phyloP scores from a whole-genome alignment of 2,113 vertebrate genomes.

The Conger conger region DNA sequence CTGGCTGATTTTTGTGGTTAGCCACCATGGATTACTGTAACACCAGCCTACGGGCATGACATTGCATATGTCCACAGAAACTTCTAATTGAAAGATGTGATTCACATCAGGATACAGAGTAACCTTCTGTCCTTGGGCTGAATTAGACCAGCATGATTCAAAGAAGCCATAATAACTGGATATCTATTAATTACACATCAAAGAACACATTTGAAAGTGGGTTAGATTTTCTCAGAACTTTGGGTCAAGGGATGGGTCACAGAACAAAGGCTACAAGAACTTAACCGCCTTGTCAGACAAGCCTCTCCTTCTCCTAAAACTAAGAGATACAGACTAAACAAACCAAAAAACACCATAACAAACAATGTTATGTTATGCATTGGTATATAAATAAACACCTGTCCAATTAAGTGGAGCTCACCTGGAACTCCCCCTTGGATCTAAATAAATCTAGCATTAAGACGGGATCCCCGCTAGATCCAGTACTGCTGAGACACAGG shows the following conservation, averaged over 20 bases:
- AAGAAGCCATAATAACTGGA: background rate
- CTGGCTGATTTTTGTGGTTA: background rate
- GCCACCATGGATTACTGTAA: background rate
- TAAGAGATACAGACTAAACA: background rate
- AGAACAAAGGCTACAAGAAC: background rate
- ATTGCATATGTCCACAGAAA: background rate
- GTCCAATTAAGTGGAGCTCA: background rate
- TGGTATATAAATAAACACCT: background rate
- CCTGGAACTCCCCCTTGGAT: background rate
- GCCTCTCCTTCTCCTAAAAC: background rate
- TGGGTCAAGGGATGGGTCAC: background rate
- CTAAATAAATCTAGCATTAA: background rate
- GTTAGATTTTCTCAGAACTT: background rate
- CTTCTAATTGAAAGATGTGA: background rate
- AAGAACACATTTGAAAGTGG: background rate
- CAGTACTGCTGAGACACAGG: background rate
- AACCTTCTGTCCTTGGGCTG: background rate
- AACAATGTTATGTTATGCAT: background rate
- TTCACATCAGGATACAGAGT: background rate
- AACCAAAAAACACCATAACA: background rate
- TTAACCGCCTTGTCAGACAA: background rate
- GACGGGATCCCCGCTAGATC: background rate
- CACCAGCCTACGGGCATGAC: background rate
- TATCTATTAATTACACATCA: slow-evolving; percentile 5
- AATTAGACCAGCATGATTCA: background rate